Conservation (phyloP, 64 coral and sea anemone species). For the Anthopleura sola region DNA sequence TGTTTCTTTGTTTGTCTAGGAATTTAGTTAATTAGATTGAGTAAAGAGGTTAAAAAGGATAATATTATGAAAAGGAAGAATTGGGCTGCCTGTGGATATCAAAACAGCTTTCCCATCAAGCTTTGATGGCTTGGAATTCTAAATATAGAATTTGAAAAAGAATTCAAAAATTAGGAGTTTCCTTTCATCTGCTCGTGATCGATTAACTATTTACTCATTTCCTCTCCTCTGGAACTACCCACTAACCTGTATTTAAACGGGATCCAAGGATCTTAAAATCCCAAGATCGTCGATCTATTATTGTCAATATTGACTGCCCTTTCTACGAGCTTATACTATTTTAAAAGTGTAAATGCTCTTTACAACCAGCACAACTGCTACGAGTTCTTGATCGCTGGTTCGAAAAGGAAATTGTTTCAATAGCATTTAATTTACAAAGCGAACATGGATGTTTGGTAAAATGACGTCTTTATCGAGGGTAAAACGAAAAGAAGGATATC, state of each 20-base stretch:
- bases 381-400: neutral
- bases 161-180: neutral
- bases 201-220: neutral
- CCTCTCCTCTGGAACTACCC: neutral
- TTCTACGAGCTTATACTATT: neutral
- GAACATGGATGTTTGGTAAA: neutral
- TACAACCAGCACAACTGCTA: neutral
- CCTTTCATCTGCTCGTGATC: neutral
- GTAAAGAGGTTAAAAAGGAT: too few species aligned
- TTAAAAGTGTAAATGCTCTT: too few species aligned
- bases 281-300: neutral
- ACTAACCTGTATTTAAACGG: neutral
- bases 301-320: neutral
- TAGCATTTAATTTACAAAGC: neutral
- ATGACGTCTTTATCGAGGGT: conserved; percentile 39
- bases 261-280: neutral
- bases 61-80: too few species aligned
- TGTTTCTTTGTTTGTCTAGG: too few species aligned
- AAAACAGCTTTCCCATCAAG: conserved; percentile 6
- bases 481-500: conserved; percentile 69
- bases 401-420: neutral
- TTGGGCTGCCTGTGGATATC: neutral
- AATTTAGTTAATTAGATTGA: too few species aligned
- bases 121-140: neutral
- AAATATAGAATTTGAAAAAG: neutral